A percentile compares a stretch with the other conserved stretches of the same genome.
These are phyloP conservation scores for Marronus borbonicus DNA, from an alignment of 2,888 invertebrate species.

Conservation along the genomic window DNA sequence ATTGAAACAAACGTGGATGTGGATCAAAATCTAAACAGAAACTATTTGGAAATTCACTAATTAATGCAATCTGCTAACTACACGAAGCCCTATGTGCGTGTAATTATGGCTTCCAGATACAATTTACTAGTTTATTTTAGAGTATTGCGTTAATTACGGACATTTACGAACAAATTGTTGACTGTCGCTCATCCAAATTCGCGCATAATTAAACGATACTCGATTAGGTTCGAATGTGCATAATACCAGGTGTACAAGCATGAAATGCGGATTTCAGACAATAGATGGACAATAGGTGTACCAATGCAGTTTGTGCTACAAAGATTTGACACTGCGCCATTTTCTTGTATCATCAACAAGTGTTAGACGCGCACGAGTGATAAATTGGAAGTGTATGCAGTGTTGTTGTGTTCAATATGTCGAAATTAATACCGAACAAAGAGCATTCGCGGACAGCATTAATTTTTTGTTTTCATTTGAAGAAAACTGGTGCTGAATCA, in stretches of 20 bases:
- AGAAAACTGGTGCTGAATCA: no score
- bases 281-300: neutral
- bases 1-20: neutral
- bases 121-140: slow-evolving; percentile 31
- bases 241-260: no score
- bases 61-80: slow-evolving; percentile 13
- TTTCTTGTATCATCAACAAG: neutral
- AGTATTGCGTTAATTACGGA: slow-evolving; percentile 19
- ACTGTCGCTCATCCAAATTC: neutral
- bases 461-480: neutral
- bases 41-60: neutral
- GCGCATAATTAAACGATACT: neutral
- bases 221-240: no score
- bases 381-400: neutral
- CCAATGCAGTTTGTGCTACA: neutral
- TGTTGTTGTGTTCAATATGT: neutral
- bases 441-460: neutral
- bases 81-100: neutral
- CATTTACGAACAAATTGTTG: slow-evolving; percentile 27
- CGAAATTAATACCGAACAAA: neutral
- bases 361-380: neutral
- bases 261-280: neutral
- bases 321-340: neutral
- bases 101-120: slow-evolving; percentile 24
- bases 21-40: neutral